Evolutionary conservation across 2,797 vertebrate genomes (phyloP), one percentile per base, ranked within the genome.

Genomic region (Aplochiton taeniatus): DNA sequence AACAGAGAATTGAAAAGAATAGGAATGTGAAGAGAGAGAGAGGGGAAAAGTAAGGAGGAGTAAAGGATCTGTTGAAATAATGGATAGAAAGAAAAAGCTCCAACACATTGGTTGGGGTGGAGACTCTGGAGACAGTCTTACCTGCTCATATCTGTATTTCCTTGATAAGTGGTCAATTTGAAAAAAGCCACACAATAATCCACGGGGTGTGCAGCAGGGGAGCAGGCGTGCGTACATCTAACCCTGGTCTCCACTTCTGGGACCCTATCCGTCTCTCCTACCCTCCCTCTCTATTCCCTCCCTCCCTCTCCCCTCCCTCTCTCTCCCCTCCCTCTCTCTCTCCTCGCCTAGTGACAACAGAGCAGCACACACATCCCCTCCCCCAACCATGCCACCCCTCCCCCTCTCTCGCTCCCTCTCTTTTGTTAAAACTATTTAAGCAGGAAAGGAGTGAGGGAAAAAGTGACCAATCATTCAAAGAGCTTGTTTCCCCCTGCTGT

Each of bases 341-440:
- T 52, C 48, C 61, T 41, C 49, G 19, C 20, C 43, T 52, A 14
- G 45, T 20, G 45, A 18, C 46, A 11, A 50, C 59, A 47, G 45
- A 47, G 17, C 18, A 43, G 18, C 31, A 47, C 46, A n/a, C 61
- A 31, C 11, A n/a, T 54, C 62, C 18, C 62, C 62, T 19, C 52
- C 19, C 61, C 47, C 11, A 16, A 9, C 49, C 58, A 10, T 19
- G 77, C 67, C 66, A 4, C 47, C 41, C 7, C 46, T n/a, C 51
- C 19, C 19, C 19, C 53, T 51, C 83, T 42, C 51, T 17, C 31
- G 5, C 54, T 16, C 61, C 41, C 70, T 83, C 77, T 83, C 87
- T 90, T 89, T 91, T 89, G 88, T 90, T 90, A 79, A 88, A 89
- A 89, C 81, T 89, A 89, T 89, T 90, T 89, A 81, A 87, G 86